A percentile compares a stretch with the other conserved stretches of the same genome.
phyloP scores from a whole-genome alignment of 2,113 vertebrate species.

The Ornithorhynchus anatinus region DNA sequence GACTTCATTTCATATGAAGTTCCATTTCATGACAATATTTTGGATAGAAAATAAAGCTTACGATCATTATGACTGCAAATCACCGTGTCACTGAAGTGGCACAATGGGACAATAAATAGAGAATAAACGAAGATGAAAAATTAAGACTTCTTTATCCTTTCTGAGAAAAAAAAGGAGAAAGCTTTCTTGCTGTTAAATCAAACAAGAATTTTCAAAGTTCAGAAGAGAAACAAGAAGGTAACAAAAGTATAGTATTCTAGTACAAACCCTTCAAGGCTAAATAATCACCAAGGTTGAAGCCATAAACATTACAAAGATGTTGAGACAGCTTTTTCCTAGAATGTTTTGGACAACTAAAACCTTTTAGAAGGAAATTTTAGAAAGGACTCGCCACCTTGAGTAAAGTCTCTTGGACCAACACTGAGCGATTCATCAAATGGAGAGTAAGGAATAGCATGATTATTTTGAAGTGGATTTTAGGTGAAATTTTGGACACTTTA shows the following conservation, averaged over 20 bases:
- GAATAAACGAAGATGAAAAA: background rate
- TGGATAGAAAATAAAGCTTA: too few species aligned
- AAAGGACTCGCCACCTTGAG: constrained; percentile 40
- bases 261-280: constrained; percentile 54
- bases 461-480: too few species aligned
- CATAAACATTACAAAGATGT: constrained; percentile 40
- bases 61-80: too few species aligned
- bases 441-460: background rate
- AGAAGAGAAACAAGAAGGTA: constrained; percentile 59
- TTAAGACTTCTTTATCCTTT: background rate
- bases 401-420: constrained; percentile 28
- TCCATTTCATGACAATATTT: too few species aligned
- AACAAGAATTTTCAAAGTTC: constrained; percentile 55
- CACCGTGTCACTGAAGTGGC: too few species aligned
- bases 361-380: constrained; percentile 41
- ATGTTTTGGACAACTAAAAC: constrained; percentile 56
- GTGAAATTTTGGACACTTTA: too few species aligned
- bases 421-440: constrained; percentile 2
- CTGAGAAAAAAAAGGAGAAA: constrained; percentile 31
- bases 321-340: constrained; percentile 59
- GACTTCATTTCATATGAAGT: too few species aligned
- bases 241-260: constrained; percentile 57
- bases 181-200: constrained; percentile 35
- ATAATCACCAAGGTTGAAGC: constrained; percentile 54
- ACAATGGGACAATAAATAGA: background rate